These are phyloP conservation scores for Metalampra italica DNA, from an alignment of 2,888 invertebrate genomes.

Conservation along the genomic window DNA sequence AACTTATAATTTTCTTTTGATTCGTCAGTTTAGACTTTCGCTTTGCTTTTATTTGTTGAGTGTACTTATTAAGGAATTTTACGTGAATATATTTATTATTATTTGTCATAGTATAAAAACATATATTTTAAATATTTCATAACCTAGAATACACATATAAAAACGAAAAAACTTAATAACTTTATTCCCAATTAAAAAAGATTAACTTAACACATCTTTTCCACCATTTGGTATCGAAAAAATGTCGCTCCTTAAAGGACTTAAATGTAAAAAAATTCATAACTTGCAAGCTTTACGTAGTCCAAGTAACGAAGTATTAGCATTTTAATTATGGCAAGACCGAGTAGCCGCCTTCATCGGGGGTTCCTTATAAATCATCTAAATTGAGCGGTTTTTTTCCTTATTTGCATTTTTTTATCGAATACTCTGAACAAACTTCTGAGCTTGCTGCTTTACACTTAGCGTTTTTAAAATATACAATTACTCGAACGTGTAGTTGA, in stretches of 20 bases:
- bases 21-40: no score
- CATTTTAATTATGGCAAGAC: conserved; percentile 54
- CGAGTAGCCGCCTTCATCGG: conserved; percentile 14
- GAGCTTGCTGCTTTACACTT: not conserved
- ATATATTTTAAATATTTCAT: no score
- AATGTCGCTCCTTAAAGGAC: conserved; percentile 14
- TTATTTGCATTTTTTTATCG: conserved; percentile 4
- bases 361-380: conserved; percentile 19
- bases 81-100: no score
- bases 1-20: no score
- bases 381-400: conserved; percentile 7
- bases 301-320: conserved; percentile 48
- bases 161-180: no score
- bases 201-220: not conserved
- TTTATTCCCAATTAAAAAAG: no score
- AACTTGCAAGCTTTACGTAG: conserved; percentile 49
- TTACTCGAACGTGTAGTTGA: no score
- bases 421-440: conserved; percentile 4
- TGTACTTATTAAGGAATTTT: no score
- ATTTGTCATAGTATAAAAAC: no score
- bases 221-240: no score
- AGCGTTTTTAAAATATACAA: not conserved
- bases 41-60: no score
- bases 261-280: conserved; percentile 57
- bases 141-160: no score